Evolutionary conservation across 2,888 invertebrate genomes (phyloP), one percentile per base, ranked within the genome.

Genomic region (Druceiella hillmani): DNA sequence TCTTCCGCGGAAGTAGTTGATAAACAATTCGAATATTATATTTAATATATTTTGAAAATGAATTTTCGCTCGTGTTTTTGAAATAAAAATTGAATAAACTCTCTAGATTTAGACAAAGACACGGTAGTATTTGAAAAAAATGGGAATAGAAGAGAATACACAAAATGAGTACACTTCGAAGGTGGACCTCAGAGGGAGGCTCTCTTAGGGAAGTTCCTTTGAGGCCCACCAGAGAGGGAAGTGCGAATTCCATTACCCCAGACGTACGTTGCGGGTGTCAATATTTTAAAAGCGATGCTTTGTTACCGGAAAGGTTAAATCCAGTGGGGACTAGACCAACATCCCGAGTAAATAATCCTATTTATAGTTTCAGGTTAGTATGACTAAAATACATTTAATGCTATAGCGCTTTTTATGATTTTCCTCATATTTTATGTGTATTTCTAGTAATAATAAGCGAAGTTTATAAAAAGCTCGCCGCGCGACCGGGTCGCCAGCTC

Each of bases 181-280:
- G 83, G 58, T 83, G 83, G 61, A 74, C 77, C 54, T 82, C 83
- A 50, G 82, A 81, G 62, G 83, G 83, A 52, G 75, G 78, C 38
- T 62, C 75, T 56, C 78, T 77, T 40, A 60, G 75, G 54, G 73
- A 75, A 53, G 78, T 75, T 55, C 73, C 75, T 45, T 73, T 80
- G 54, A 75, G 79, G 57, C 80, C 81, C 38, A 83, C 85, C 43
- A 75, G 84, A 54, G 79, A 78, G 58, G 79, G 82, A 57, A 79
- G 83, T 58, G 79, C 81, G 48, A 77, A 82, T 52, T 77, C 81
- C 51, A 78, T 74, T 51, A 79, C 87, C 42, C 75, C 85, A 55
- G 88, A 88, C 60, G 87, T 89, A 44, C 81, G 89, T 51, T 88
- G 89, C 64, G 88, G 75, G 50, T 88, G 89, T 68, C 88, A 89